Conservation (phyloP, 2,888 invertebrate species). For the Orthosia cruda region DNA sequence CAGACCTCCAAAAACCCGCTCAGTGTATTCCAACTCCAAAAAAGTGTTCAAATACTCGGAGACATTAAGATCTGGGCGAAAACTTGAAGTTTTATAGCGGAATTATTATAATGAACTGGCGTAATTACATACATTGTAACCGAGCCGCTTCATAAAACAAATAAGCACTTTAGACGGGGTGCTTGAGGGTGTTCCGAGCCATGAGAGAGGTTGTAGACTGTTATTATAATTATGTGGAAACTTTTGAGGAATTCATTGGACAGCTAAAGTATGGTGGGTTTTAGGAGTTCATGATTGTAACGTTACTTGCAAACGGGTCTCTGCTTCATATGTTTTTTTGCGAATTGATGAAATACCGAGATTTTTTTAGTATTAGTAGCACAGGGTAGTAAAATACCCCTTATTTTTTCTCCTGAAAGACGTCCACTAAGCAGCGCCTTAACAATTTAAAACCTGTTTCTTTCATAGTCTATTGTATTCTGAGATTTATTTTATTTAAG, state of each 20-base stretch:
- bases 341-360: no score
- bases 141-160: conserved; percentile 54
- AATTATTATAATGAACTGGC: conserved; percentile 79
- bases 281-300: background rate
- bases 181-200: conserved; percentile 7
- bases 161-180: conserved; percentile 49
- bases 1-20: conserved; percentile 5
- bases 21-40: conserved; percentile 29
- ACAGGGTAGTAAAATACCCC: no score
- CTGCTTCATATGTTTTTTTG: no score
- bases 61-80: conserved; percentile 72
- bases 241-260: conserved; percentile 27
- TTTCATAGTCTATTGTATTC: no score
- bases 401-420: no score
- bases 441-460: no score
- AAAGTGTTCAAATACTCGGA: conserved; percentile 65
- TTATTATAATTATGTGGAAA: background rate
- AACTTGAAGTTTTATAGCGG: conserved; percentile 76
- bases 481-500: no score
- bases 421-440: no score
- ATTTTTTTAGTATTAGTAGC: no score
- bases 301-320: background rate
- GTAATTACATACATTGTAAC: conserved; percentile 74
- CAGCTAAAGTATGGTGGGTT: background rate
- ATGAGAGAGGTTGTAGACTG: conserved; percentile 14